Conservation (phyloP, 2,797 vertebrate species). For the Nothura maculosa region DNA sequence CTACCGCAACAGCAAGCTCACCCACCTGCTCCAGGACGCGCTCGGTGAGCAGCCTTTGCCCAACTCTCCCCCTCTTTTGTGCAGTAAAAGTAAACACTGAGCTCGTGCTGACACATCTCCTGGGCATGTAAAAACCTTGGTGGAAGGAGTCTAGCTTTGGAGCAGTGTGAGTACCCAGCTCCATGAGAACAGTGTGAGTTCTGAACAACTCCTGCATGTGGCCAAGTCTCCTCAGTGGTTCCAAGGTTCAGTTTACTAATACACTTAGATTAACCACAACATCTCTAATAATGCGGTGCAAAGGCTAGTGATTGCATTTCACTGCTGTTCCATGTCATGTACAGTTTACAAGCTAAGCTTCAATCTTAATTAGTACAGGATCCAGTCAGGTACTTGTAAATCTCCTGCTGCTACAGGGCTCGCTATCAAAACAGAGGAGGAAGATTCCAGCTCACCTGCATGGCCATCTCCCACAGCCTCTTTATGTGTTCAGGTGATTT, state of each 20-base stretch:
- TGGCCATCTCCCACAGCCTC: neutral
- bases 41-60: constrained; percentile 77
- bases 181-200: neutral
- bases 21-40: constrained; percentile 88
- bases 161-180: neutral
- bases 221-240: neutral
- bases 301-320: neutral
- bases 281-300: neutral
- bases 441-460: neutral
- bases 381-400: neutral
- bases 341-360: neutral
- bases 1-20: constrained; percentile 90
- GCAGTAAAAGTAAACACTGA: neutral
- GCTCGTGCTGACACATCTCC: neutral
- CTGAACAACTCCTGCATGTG: neutral
- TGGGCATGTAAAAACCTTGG: neutral
- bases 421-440: neutral
- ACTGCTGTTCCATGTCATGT: neutral
- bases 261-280: neutral
- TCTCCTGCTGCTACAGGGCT: neutral
- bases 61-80: neutral
- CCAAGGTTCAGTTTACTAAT: neutral
- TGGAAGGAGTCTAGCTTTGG: neutral
- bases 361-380: neutral
- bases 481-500: neutral